phyloP scores from a whole-genome alignment of 2,113 vertebrate species.

The Mixornis gularis region DNA sequence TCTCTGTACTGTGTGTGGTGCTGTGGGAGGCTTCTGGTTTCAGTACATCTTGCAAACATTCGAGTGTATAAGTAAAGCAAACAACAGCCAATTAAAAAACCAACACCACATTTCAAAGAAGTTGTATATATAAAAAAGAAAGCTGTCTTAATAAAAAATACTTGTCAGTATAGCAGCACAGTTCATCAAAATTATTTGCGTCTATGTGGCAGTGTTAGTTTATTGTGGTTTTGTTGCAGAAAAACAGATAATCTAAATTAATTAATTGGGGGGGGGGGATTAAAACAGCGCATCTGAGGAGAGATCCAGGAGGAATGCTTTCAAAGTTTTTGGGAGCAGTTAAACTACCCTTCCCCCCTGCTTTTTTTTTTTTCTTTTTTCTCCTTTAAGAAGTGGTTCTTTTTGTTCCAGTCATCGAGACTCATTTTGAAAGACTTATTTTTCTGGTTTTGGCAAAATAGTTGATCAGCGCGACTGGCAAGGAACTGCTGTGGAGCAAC shows the following conservation, averaged over 20 bases:
- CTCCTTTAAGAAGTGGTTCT: not conserved
- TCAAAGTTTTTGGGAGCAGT: not conserved
- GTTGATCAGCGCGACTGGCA: slow-evolving; percentile 12
- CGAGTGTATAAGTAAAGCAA: not conserved
- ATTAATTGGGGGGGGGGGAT: not conserved
- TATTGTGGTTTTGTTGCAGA: not conserved
- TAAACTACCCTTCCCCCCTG: not conserved
- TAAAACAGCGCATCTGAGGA: not conserved
- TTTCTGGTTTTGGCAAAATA: slow-evolving; percentile 41
- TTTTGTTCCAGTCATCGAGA: not conserved
- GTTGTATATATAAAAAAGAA: not conserved
- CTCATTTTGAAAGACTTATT: slow-evolving; percentile 28
- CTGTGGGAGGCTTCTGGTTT: not conserved
- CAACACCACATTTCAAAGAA: not conserved
- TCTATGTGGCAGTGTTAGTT: not conserved
- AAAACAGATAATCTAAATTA: not conserved
- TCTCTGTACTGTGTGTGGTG: not conserved
- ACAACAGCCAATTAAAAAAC: not conserved
- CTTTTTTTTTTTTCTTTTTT: accelerated
- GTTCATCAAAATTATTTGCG: not conserved
- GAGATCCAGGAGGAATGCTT: not conserved
- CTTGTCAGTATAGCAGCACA: not conserved
- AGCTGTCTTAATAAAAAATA: not conserved
- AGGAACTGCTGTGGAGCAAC: not conserved
- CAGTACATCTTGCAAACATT: not conserved